Base-by-base conservation (phyloP, 2,797 vertebrate species). In the Eidolon dupreanum region DNA sequence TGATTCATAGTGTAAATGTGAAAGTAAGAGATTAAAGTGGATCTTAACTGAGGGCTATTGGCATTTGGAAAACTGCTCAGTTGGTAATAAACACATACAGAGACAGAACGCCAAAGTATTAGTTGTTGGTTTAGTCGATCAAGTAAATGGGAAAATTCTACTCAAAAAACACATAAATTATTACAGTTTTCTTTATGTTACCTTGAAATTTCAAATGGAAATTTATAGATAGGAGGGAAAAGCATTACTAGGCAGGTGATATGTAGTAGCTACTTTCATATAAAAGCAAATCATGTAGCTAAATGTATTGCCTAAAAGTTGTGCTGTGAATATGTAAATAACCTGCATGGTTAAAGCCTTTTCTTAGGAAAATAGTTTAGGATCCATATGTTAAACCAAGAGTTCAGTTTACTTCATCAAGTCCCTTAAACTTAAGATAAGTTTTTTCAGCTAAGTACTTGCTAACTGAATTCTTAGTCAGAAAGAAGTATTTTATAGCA, bases 21-120 rank as follows among this genome's bases (percentile, higher is more conserved):
- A 88, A 77, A 79, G 12, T 38, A 74, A 96, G 89, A 81, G 33
- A 73, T 61, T 79, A 95, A 84, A 31, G 61, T 78, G 15, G 41
- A 78, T 33, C 53, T 20, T 49, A 57, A 94, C 38, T 15, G 55
- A 84, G 70, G 63, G 19, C 38, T 75, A 41, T 9, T 81, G 71
- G 61, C 38, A 24, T 78, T 65, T 31, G 65, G 55, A 93, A 93
- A 88, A 81, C 61, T 43, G 8, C 65, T 89, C 41, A 38, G 53
- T 51, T 66, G 51, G 8, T 43, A 74, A 88, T 55, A 90, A 74
- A 61, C 0, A 53, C 10, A 26, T 19, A 59, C 7, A 70, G 4
- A 77, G 16, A 70, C 2, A 49, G 38, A 85, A 46, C 15, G 28
- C 31, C 22, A 87, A 79, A 63, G 33, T 41, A 61, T 9, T 55